Evolutionary conservation across 2,797 vertebrate genomes (phyloP).

Genomic region (Gadopsis bispinosus): DNA sequence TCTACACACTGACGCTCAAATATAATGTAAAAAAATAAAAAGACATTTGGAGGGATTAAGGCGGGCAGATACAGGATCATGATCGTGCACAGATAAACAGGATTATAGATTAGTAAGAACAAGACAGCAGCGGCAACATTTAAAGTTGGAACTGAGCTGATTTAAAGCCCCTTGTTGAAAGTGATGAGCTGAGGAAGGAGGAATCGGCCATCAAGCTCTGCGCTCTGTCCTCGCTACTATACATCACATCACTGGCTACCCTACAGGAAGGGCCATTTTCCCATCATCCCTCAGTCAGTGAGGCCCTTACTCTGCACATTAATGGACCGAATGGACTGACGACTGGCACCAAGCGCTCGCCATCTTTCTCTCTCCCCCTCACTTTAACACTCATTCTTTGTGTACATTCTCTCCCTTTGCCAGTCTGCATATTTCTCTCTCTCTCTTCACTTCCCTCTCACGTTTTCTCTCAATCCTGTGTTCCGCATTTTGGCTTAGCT

Average conservation of each 20-base stretch:
- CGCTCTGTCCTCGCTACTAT: constrained; percentile 72
- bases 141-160: not conserved
- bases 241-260: constrained; percentile 79
- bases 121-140: not conserved
- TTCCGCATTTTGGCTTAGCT: constrained; percentile 45
- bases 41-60: not conserved
- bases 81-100: not conserved
- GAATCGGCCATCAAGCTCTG: constrained; percentile 43
- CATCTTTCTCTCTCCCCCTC: constrained; percentile 18
- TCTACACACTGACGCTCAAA: not conserved
- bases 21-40: not conserved
- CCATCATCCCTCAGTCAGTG: constrained; percentile 78
- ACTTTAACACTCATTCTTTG: constrained; percentile 62
- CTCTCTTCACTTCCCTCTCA: constrained; percentile 37
- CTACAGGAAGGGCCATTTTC: constrained; percentile 74
- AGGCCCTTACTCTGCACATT: constrained; percentile 77
- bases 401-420: constrained; percentile 33
- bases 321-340: constrained; percentile 78
- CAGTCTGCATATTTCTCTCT: constrained; percentile 29
- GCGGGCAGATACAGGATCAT: not conserved
- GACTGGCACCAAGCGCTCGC: constrained; percentile 68
- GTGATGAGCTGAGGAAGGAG: constrained; percentile 61
- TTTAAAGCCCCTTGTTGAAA: constrained; percentile 56
- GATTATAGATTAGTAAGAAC: too few species aligned
- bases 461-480: constrained; percentile 44